Evolutionary conservation across 2,113 vertebrate species (phyloP).

Genomic region (Acinonyx jubatus): DNA sequence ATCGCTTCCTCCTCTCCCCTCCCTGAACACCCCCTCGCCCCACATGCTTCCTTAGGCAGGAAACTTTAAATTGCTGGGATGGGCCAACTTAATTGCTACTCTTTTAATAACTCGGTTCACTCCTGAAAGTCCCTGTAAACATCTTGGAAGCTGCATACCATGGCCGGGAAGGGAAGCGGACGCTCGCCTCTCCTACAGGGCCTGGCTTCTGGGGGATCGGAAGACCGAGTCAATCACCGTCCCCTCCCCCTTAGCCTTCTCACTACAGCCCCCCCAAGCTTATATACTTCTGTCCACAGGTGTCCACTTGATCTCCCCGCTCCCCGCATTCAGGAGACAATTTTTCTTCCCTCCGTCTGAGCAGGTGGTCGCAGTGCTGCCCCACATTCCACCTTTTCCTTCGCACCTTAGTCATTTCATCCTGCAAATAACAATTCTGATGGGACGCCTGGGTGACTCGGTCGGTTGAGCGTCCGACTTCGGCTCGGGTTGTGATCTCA

Average conservation of each 20-base stretch:
- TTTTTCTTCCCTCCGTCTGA: fast-evolving
- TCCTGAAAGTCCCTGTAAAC: constrained; percentile 79
- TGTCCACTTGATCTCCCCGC: background rate
- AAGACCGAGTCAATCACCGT: fast-evolving
- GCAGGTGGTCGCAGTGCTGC: background rate
- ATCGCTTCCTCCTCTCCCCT: constrained; percentile 40
- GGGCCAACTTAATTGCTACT: constrained; percentile 84
- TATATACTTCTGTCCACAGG: background rate
- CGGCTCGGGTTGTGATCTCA: background rate
- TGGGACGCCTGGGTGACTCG: background rate
- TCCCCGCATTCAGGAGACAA: fast-evolving
- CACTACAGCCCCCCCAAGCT: background rate
- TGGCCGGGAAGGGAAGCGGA: constrained; percentile 31
- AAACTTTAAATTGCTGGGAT: constrained; percentile 86
- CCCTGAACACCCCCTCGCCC: background rate
- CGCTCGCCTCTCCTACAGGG: background rate
- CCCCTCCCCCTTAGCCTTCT: background rate
- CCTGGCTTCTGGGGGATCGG: background rate
- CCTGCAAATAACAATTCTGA: background rate
- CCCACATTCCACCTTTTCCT: fast-evolving
- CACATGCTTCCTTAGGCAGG: constrained; percentile 81
- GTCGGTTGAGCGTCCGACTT: background rate
- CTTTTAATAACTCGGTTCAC: constrained; percentile 75
- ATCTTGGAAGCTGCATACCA: constrained; percentile 53
- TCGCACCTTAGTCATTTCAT: background rate